These are phyloP conservation scores for Trissonchulus latispiculum DNA, from an alignment of 2,888 invertebrate species.

Conservation along the genomic window DNA sequence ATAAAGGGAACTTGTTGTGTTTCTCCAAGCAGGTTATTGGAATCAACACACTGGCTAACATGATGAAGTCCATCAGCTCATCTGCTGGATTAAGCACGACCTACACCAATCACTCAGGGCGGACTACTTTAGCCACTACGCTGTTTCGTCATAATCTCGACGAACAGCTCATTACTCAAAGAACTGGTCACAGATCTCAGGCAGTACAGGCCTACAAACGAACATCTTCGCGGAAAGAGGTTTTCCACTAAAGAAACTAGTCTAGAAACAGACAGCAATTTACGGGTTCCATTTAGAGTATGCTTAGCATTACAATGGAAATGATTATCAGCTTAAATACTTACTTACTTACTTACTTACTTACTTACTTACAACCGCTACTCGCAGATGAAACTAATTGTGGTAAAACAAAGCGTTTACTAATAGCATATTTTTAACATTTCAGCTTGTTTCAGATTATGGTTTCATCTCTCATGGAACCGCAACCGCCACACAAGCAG, in stretches of 20 bases:
- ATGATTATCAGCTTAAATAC: too few relatives aligned
- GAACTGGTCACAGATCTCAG: not conserved
- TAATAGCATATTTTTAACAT: too few relatives aligned
- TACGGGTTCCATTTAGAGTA: too few relatives aligned
- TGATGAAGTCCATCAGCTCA: not conserved
- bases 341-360: not conserved
- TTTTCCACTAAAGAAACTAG: too few relatives aligned
- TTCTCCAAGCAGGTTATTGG: not conserved
- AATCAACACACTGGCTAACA: not conserved
- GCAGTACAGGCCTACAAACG: constrained; percentile 8
- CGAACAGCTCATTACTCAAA: not conserved
- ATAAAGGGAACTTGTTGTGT: not conserved
- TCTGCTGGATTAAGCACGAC: not conserved
- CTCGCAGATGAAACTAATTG: too few relatives aligned
- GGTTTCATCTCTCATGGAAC: not conserved
- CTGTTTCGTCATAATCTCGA: not conserved
- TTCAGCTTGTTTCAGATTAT: not conserved
- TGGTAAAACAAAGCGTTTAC: too few relatives aligned
- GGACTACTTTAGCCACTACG: not conserved
- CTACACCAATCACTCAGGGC: constrained; percentile 12
- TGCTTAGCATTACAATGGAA: too few relatives aligned
- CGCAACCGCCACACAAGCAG: not conserved
- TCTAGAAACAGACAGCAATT: too few relatives aligned
- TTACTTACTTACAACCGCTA: too few relatives aligned
- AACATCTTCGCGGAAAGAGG: too few relatives aligned